Evolutionary conservation across 2,113 vertebrate genomes (phyloP).

Genomic region (Myiozetetes cayanensis): DNA sequence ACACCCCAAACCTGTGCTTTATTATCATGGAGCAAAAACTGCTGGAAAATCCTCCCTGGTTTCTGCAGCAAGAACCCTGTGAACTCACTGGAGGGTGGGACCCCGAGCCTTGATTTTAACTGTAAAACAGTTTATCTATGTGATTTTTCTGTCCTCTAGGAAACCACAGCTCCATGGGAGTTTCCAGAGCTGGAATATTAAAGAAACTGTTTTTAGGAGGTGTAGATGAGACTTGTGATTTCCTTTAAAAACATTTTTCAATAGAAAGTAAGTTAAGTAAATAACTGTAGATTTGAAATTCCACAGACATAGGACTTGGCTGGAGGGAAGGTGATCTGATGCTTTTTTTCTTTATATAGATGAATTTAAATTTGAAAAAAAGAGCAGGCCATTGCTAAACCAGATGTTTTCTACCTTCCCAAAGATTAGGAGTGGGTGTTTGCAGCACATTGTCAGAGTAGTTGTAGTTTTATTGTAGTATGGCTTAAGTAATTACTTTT

Average conservation of each 20-base stretch:
- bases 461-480: neutral
- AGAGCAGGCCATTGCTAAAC: neutral
- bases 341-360: neutral
- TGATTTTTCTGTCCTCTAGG: neutral
- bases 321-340: neutral
- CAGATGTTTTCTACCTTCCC: fast-evolving
- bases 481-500: too few species aligned
- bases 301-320: neutral
- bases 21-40: neutral
- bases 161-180: neutral
- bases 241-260: neutral
- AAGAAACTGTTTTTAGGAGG: neutral
- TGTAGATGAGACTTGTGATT: neutral
- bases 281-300: neutral
- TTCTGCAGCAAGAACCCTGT: neutral
- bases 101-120: neutral
- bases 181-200: neutral
- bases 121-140: neutral
- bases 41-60: neutral
- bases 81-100: fast-evolving
- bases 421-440: neutral
- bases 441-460: neutral
- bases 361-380: neutral
- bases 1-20: neutral
- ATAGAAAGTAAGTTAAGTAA: fast-evolving